Base-by-base conservation (phyloP, 2,888 invertebrate genomes). In the Ischnus inquisitorius region DNA sequence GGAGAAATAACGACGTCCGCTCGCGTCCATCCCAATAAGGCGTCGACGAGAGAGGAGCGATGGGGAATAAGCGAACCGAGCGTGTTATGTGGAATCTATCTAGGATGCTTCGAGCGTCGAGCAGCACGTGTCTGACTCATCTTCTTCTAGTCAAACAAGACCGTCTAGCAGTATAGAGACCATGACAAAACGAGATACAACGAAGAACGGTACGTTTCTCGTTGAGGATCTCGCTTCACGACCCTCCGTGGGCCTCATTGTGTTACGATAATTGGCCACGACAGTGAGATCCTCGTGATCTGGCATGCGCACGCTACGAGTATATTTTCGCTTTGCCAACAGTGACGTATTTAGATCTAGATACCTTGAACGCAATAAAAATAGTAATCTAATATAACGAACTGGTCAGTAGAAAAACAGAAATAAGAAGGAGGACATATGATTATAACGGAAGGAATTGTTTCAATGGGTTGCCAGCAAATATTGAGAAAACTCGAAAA, bases 61-160 rank as follows among this genome's bases (percentile, higher is more conserved):
- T 54, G 48, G 10, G 25, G 48, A 28, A 25, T 14, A 19, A 60
- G 62, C 25, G 62, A 48, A 14, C 41, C 8, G 14, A 6, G 75
- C 28, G 57, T 54, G 57, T 65, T 65, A 43, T 41, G 43, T 28
- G 60, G 60, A 28, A 60, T 60, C 25, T 28, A 60, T 60, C 28
- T 60, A 25, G 60, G 34, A 34, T 39, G 69, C 69, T 19, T 22
- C 54, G 3, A 39, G 22, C 67, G 22, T n/a, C 16, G 46, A 16
- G 54, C n/a, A 81, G 79, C 84, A 84, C 82, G 85, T 84, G 83
- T 83, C 85, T 85, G 84, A 86, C 84, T 86, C 84, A 86, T 86
- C 79, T 86, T 86, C 71, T 79, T 78, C 79, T 84, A 77, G 82
- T 84, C 77, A 67, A 82, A 78, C 78, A 74, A 82, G 65, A 78